These are phyloP conservation scores for Cantharis lateralis DNA, from an alignment of 2,888 invertebrate species.

Conservation along the genomic window DNA sequence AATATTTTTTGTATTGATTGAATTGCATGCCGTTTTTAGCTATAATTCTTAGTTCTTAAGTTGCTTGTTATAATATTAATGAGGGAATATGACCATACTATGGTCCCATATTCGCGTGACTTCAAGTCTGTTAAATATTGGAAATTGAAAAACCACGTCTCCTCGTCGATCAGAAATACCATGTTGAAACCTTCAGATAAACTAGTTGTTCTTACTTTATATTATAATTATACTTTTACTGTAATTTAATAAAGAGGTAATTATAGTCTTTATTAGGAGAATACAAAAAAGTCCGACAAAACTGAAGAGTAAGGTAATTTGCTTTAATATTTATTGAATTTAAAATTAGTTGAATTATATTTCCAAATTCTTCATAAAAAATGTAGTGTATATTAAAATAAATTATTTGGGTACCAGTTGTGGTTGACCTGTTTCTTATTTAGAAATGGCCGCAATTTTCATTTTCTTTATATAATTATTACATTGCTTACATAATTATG, in stretches of 20 bases:
- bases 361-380: background rate
- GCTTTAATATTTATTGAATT: background rate
- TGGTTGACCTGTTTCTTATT: background rate
- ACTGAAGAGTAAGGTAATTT: background rate
- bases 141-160: constrained; percentile 23
- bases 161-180: background rate
- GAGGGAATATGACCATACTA: constrained; percentile 35
- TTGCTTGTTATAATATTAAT: constrained; percentile 35
- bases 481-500: background rate
- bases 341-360: background rate
- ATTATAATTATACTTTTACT: constrained; percentile 1
- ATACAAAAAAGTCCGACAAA: background rate
- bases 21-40: constrained; percentile 22
- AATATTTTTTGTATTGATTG: constrained; percentile 10
- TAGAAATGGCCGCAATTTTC: background rate
- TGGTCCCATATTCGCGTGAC: constrained; percentile 38
- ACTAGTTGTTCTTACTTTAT: background rate
- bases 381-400: background rate
- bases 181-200: background rate
- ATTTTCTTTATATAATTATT: background rate
- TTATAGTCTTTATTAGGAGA: background rate
- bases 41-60: constrained; percentile 6
- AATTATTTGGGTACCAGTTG: background rate
- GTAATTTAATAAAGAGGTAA: background rate
- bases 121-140: constrained; percentile 29